These are phyloP conservation scores for Antrozous pallidus DNA, from an alignment of 2,797 vertebrate genomes.

Conservation along the genomic window DNA sequence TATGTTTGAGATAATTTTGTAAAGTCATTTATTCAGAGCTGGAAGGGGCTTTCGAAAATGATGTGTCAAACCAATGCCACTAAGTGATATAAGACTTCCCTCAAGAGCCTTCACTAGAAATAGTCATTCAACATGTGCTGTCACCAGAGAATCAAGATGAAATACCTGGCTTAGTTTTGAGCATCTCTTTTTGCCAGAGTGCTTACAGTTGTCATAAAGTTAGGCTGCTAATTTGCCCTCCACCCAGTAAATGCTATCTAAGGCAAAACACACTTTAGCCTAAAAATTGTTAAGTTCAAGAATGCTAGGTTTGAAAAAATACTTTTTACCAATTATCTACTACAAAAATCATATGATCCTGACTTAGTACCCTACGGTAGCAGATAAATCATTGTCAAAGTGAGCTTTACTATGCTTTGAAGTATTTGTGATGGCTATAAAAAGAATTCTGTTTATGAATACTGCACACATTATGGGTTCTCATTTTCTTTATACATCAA, in stretches of 20 bases:
- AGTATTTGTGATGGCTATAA: not conserved
- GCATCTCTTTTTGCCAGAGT: not conserved
- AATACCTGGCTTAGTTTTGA: not conserved
- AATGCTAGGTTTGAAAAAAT: not conserved
- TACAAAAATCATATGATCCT: not conserved
- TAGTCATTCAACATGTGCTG: not conserved
- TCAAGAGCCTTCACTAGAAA: not conserved
- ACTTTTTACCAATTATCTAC: not conserved
- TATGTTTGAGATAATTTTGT: not conserved
- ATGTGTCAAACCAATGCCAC: not conserved
- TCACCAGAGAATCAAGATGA: not conserved
- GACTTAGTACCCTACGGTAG: not conserved
- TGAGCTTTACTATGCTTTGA: not conserved
- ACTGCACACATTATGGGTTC: not conserved
- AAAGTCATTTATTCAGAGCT: constrained; percentile 9
- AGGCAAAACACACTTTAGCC: not conserved
- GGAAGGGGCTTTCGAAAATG: not conserved
- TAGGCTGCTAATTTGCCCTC: not conserved
- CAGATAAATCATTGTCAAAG: not conserved
- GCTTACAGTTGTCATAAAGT: not conserved
- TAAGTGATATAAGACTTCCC: not conserved
- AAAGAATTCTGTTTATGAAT: constrained; percentile 41
- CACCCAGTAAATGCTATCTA: not conserved
- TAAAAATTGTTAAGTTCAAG: not conserved
- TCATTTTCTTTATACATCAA: not conserved